These are phyloP conservation scores for Eupithecia subfuscata DNA, from an alignment of 2,888 invertebrate species.

Conservation along the genomic window DNA sequence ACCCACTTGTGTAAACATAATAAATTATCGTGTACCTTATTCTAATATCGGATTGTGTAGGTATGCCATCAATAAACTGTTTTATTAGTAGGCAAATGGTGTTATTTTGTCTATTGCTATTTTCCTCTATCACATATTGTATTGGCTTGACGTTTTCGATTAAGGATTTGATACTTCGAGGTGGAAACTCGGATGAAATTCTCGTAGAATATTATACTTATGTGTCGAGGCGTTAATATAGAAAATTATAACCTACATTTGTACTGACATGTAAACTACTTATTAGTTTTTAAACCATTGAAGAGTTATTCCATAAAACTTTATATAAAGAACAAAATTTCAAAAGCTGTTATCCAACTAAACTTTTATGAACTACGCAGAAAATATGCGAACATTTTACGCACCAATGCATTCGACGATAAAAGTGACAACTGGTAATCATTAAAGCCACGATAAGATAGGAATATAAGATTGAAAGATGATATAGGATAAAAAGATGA, in stretches of 20 bases:
- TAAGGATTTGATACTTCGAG: constrained; percentile 29
- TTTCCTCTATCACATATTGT: constrained; percentile 37
- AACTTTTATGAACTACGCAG: not conserved
- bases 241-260: constrained; percentile 22
- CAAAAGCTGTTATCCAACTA: not conserved
- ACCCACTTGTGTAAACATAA: constrained; percentile 69
- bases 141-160: constrained; percentile 35
- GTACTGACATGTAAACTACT: not conserved
- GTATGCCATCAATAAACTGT: constrained; percentile 63
- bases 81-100: constrained; percentile 63
- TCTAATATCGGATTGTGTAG: constrained; percentile 55
- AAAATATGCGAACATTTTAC: not conserved
- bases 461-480: not conserved
- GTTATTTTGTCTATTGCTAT: constrained; percentile 52
- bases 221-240: constrained; percentile 14
- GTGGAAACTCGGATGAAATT: constrained; percentile 18
- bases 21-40: constrained; percentile 57
- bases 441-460: not conserved
- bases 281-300: not conserved
- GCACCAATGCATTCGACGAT: not conserved
- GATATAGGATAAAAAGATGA: not conserved
- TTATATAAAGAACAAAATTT: not conserved
- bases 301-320: not conserved
- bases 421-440: not conserved
- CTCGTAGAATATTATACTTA: constrained; percentile 21